A percentile compares a stretch with the other conserved stretches of the same genome.
These are phyloP conservation scores for Anoplophora glabripennis DNA, from an alignment of 1,140 invertebrate species.

Conservation along the genomic window DNA sequence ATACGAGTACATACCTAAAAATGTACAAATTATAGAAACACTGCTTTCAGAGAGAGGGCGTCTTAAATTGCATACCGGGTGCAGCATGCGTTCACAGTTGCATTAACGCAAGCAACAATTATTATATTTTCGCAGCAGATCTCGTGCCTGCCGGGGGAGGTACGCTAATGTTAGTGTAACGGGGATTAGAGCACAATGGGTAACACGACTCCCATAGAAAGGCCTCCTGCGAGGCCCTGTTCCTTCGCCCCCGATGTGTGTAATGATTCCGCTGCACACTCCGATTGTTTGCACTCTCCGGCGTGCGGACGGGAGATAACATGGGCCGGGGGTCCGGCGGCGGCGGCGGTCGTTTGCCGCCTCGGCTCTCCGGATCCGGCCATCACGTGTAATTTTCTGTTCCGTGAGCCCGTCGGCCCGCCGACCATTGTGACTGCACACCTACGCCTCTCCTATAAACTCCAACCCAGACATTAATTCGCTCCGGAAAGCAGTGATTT, in stretches of 20 bases:
- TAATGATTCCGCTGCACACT: slow-evolving; percentile 22
- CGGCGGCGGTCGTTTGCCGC: not conserved
- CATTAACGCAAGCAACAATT: too few relatives aligned
- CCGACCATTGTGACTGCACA: slow-evolving; percentile 31
- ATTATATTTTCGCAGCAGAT: too few relatives aligned
- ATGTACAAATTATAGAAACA: too few relatives aligned
- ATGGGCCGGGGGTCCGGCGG: slow-evolving; percentile 9
- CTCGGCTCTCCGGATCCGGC: not conserved
- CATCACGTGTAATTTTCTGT: slow-evolving; percentile 38
- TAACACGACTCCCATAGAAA: slow-evolving; percentile 15
- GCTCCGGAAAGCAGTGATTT: slow-evolving; percentile 44
- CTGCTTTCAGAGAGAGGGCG: too few relatives aligned
- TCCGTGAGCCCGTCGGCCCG: slow-evolving; percentile 22
- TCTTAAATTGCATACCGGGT: too few relatives aligned
- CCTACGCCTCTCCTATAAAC: slow-evolving; percentile 41
- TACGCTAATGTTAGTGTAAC: slow-evolving; percentile 4
- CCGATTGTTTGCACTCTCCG: slow-evolving; percentile 19
- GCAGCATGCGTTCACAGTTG: too few relatives aligned
- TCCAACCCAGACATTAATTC: slow-evolving; percentile 37
- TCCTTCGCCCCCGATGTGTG: slow-evolving; percentile 15
- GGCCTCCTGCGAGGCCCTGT: slow-evolving; percentile 5
- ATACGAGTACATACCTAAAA: too few relatives aligned
- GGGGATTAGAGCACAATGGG: slow-evolving; percentile 14
- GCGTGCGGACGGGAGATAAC: slow-evolving; percentile 17
- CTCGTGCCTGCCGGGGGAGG: not conserved